Conservation (phyloP, 1,140 invertebrate species). For the Stegodyphus dumicola region DNA sequence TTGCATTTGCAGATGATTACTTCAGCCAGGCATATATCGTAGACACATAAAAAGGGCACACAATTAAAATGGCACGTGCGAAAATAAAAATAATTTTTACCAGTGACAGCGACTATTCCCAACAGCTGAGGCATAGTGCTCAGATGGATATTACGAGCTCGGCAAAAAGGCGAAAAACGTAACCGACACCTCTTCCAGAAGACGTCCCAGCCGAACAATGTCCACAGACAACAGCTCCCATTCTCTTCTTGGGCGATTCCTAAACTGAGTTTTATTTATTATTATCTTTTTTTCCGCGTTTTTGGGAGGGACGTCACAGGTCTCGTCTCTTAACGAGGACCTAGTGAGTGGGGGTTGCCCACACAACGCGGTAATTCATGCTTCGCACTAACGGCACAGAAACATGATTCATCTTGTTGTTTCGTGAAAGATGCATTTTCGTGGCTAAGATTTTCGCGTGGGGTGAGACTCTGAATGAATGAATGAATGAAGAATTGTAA, state of each 20-base stretch:
- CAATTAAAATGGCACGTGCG: too few species aligned
- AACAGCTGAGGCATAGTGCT: constrained; percentile 27
- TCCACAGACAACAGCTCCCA: background rate
- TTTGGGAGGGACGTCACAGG: constrained; percentile 21
- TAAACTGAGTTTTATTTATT: constrained; percentile 21
- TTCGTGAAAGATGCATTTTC: too few species aligned
- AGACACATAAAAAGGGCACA: too few species aligned
- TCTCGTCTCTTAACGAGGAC: constrained; percentile 47
- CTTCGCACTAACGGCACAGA: too few species aligned
- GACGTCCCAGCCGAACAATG: background rate
- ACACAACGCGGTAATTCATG: background rate
- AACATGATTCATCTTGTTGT: too few species aligned
- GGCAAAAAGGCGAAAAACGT: background rate
- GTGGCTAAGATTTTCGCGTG: too few species aligned
- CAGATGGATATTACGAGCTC: too few species aligned
- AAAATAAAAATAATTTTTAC: background rate
- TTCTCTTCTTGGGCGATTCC: constrained; percentile 33
- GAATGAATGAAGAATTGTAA: too few species aligned
- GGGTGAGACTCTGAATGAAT: too few species aligned
- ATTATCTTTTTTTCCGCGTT: background rate
- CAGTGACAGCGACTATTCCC: constrained; percentile 44
- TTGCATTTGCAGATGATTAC: too few species aligned
- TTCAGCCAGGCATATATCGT: too few species aligned
- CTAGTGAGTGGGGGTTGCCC: constrained; percentile 14
- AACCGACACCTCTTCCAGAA: background rate